Conservation (phyloP, 1,140 invertebrate species). For the Caenorhabditis remanei region DNA sequence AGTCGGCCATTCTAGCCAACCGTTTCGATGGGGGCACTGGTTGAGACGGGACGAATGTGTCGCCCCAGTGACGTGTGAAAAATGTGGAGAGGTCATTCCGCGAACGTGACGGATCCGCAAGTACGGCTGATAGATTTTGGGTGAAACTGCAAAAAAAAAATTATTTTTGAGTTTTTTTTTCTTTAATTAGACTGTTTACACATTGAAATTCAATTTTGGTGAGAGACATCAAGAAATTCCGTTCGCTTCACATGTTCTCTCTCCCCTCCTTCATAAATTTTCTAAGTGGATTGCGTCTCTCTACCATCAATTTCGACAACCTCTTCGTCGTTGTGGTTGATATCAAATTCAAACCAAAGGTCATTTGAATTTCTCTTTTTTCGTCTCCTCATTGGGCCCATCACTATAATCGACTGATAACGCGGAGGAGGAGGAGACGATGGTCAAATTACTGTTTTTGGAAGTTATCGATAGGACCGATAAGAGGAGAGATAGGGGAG, state of each 20-base stretch:
- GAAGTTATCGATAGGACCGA: neutral
- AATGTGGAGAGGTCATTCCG: conserved; percentile 83
- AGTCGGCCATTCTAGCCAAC: neutral
- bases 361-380: conserved; percentile 25
- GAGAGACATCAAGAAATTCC: neutral
- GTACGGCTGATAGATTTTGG: conserved; percentile 93
- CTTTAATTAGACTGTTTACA: neutral
- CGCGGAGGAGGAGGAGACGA: neutral
- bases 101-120: conserved; percentile 94
- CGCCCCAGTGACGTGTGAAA: conserved; percentile 97
- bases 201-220: neutral
- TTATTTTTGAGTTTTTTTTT: too few relatives aligned
- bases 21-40: conserved; percentile 84
- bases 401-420: conserved; percentile 50
- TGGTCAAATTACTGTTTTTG: conserved; percentile 51
- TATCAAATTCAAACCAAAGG: conserved; percentile 51
- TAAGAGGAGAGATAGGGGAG: neutral
- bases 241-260: conserved; percentile 39
- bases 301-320: conserved; percentile 18
- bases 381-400: neutral
- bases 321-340: neutral
- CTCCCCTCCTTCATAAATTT: neutral
- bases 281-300: conserved; percentile 1
- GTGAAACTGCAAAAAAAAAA: conserved; percentile 78
- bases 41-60: conserved; percentile 88